Base-by-base conservation (phyloP, 1,140 invertebrate genomes). In the Neodiprion fabricii region DNA sequence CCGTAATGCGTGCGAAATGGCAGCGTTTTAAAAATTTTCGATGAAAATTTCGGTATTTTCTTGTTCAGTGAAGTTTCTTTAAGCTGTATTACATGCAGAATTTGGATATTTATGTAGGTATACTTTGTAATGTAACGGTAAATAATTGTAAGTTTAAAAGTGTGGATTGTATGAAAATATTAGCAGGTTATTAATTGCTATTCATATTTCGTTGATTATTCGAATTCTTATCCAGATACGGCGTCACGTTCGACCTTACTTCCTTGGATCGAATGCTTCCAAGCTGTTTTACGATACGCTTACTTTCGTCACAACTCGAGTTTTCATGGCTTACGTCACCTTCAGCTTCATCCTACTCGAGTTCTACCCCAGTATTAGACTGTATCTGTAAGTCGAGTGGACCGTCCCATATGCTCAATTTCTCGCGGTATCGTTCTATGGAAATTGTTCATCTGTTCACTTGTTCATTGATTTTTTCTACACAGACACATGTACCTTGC, bases 291-390 rank as follows among this genome's bases (percentile, higher is more conserved):
- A 98, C 84, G 95, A 97, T 85, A 85, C 92, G 65, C 71, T 95
- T 53, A 95, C 96, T 48, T 94, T 95, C 81, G 80, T 95, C 40
- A 89, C 91, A 9, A 97, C 96, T n/a, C 91, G 95, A 79, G 82
- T 98, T 40, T 89, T 93, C 68, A 92, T 98, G 90, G 93, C 94
- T 40, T 98, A 98, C 83, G 91, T 95, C 47, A 95, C 95, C 23
- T 96, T 96, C 81, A 95, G 95, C 77, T 98, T 98, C 87, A 91
- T 98, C 72, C 82, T 98, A n/a, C 90, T 98, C 75, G 95, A 98
- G 83, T 93, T 97, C 74, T 87, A 90, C 81, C 88, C 92, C 72
- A 91, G 91, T 78, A 82, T 95, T 73, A 85, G 85, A 76, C 82
- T 95, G 78, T 94, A 93, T 87, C 86, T 89, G 93, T 94, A 89